Conservation (phyloP, 1,140 invertebrate genomes). For the Leucophenga varia region DNA sequence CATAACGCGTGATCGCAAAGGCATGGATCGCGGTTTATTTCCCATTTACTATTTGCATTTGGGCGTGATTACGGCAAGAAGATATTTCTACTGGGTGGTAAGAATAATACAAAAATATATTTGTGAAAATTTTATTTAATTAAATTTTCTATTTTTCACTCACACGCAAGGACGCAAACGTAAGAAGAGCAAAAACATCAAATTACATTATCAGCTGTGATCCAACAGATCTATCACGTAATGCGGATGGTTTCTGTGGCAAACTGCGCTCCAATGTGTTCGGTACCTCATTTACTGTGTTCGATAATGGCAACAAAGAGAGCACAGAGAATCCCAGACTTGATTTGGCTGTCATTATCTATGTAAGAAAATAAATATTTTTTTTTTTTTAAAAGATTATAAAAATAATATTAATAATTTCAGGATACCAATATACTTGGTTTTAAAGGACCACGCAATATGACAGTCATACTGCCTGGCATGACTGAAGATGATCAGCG, state of each 20-base stretch:
- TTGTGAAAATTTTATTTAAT: too few species aligned
- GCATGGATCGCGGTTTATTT: conserved; percentile 95
- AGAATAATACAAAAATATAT: too few species aligned
- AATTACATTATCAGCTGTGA: conserved; percentile 99
- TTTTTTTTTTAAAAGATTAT: too few species aligned
- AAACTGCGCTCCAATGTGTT: conserved; percentile 96
- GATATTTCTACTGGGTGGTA: conserved; percentile 91
- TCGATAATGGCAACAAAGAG: conserved; percentile 86
- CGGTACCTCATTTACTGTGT: conserved; percentile 96
- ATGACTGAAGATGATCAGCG: conserved; percentile 82
- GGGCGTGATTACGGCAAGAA: conserved; percentile 93
- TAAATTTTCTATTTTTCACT: too few species aligned
- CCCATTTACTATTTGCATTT: conserved; percentile 98
- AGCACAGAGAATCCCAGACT: conserved; percentile 72
- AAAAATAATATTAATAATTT: not conserved
- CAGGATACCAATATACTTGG: conserved; percentile 98
- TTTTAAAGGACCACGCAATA: conserved; percentile 97
- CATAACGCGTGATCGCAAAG: conserved; percentile 95
- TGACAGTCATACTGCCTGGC: conserved; percentile 96
- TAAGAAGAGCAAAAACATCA: conserved; percentile 96
- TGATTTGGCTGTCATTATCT: conserved; percentile 91
- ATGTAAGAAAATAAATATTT: too few species aligned
- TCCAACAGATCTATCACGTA: conserved; percentile 93
- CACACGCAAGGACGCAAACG: conserved; percentile 81
- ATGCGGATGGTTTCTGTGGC: conserved; percentile 86